Evolutionary conservation across 37 sponge, comb jelly and placozoan genomes (phyloP), one percentile per base, ranked within the genome.

Genomic region (Beroe forskalii): DNA sequence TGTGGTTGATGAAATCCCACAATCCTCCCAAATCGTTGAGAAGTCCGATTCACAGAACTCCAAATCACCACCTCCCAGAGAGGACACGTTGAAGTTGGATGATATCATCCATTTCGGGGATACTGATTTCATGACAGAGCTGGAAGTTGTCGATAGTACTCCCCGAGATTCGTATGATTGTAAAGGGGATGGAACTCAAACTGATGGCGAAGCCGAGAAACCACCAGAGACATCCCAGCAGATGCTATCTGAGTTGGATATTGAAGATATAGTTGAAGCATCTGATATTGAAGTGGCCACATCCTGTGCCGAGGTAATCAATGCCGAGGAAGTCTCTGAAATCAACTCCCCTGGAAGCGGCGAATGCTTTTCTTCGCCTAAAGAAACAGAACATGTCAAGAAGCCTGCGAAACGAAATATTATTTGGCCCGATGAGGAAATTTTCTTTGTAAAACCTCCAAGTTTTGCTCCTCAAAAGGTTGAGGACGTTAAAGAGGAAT

Each of bases 391-490:
- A n/a, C n/a, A n/a, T n/a, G n/a, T n/a, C n/a, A 22, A 1, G 3
- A 27, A 41, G 19, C 55, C 44, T 23, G 31, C 14, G 30, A 64
- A 64, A 64, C 37, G 86, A 24, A 35, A 35, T 1, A 80, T 80
- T 42, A 80, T 80, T 1, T 80, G 86, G 86, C 86, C 86, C 25
- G 86, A 80, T n/a, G 86, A 80, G 28, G 55, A 22, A 17, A 80
- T 80, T 43, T 80, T 80, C 35, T 80, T 80, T 42, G 86, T 44
- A 1, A 80, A 80, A 25, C 86, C 40, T 44, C 55, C 86, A 33
- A 9, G 6, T 80, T 9, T 44, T 20, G 0, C 25, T 6, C 72
- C 27, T 69, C 66, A 63, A 23, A 33, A 27, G 1, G 27, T 32
- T 36, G 1, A 69, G 2, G 17, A 35, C 25, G 20, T 33, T 9